These are phyloP conservation scores for Lepidurus packardi DNA, from an alignment of 1,140 invertebrate species.

Conservation along the genomic window DNA sequence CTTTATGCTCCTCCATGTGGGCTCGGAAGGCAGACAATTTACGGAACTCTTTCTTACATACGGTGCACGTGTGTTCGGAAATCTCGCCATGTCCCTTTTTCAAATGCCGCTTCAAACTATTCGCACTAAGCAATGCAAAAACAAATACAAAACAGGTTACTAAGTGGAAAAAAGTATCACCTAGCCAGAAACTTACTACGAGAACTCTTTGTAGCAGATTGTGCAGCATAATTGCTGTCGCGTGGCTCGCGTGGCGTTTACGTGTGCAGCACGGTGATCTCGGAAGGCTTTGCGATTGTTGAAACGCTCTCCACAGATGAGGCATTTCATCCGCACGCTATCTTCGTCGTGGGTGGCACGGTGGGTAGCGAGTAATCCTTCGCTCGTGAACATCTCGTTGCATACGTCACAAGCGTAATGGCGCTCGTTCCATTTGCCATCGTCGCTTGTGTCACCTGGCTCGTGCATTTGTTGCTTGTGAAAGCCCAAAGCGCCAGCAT, in stretches of 20 bases:
- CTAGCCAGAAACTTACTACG: not conserved
- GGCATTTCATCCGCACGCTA: constrained; percentile 4
- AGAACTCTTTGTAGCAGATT: not conserved
- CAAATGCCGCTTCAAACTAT: constrained; percentile 3
- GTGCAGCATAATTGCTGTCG: not conserved
- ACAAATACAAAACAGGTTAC: not conserved
- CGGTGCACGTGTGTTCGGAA: not conserved
- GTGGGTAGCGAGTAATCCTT: not conserved
- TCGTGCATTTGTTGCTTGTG: constrained; percentile 11
- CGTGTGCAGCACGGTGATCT: not conserved
- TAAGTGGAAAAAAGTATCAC: not conserved
- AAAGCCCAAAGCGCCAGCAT: not conserved
- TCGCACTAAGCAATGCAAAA: not conserved
- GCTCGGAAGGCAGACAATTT: not conserved
- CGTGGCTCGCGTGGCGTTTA: not conserved
- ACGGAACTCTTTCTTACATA: not conserved
- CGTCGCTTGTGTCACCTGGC: constrained; percentile 48
- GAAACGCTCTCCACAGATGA: constrained; percentile 28
- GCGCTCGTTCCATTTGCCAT: constrained; percentile 82
- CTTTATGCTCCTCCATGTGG: constrained; percentile 9
- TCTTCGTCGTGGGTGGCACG: constrained; percentile 14
- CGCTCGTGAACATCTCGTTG: constrained; percentile 67
- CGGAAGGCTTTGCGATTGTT: not conserved
- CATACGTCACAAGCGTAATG: constrained; percentile 87
- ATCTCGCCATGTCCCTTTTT: constrained; percentile 1